These are phyloP conservation scores for Calidris pugnax DNA, from an alignment of 2,113 vertebrate species.

Conservation along the genomic window DNA sequence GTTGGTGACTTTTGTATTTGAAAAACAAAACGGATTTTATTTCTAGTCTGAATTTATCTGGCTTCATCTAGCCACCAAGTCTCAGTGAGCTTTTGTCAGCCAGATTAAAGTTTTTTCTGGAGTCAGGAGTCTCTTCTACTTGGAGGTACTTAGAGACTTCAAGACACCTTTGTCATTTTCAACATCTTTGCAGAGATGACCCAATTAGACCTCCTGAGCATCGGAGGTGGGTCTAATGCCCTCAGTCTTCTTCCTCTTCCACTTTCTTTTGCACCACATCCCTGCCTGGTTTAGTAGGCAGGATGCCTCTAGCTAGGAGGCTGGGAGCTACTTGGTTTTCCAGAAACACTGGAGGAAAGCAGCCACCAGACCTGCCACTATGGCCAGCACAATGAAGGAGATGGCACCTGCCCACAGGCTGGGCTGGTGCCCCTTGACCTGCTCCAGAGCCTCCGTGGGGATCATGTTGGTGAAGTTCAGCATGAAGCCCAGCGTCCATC, in stretches of 20 bases:
- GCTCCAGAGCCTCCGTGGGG: slow-evolving; percentile 67
- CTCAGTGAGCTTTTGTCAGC: not conserved
- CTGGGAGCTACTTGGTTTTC: slow-evolving; percentile 28
- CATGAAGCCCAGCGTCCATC: slow-evolving; percentile 96
- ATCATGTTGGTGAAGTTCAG: slow-evolving; percentile 86
- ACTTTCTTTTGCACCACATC: not conserved
- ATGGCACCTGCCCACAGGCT: slow-evolving; percentile 78
- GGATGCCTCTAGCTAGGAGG: not conserved
- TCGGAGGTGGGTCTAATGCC: not conserved
- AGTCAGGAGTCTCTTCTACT: not conserved
- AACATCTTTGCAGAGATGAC: not conserved
- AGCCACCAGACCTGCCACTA: not conserved
- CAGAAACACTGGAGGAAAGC: slow-evolving; percentile 17
- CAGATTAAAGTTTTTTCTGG: not conserved
- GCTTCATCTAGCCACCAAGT: not conserved
- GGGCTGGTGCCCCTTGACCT: slow-evolving; percentile 65
- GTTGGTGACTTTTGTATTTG: not conserved
- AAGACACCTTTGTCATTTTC: not conserved
- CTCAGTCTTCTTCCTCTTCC: not conserved
- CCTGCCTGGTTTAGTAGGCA: not conserved
- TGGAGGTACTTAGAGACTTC: not conserved
- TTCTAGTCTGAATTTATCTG: not conserved
- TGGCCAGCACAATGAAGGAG: slow-evolving; percentile 71
- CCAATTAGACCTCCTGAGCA: not conserved
- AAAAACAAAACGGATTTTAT: slow-evolving; percentile 23